These are phyloP conservation scores for Poecilia gillii DNA, from an alignment of 2,797 vertebrate genomes.

Conservation along the genomic window DNA sequence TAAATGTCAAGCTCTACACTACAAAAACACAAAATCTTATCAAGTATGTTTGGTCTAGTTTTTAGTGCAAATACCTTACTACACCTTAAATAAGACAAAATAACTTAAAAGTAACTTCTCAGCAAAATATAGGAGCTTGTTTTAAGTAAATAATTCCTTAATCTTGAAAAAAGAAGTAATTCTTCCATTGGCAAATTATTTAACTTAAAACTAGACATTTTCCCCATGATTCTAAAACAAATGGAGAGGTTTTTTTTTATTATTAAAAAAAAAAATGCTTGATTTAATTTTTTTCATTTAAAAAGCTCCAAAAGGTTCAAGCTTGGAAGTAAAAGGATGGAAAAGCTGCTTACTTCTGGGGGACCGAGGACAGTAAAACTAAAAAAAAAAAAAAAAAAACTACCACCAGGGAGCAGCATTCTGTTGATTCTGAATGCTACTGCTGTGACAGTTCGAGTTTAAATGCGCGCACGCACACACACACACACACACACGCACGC, in stretches of 20 bases:
- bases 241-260: not conserved
- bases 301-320: not conserved
- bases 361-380: not conserved
- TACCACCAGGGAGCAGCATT: slow-evolving; percentile 52
- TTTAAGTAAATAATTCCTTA: no score
- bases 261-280: not conserved
- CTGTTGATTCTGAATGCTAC: not conserved
- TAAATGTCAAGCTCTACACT: not conserved
- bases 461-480: no score
- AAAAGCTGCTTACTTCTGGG: not conserved
- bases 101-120: no score
- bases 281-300: not conserved
- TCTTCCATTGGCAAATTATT: no score
- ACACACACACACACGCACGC: not conserved
- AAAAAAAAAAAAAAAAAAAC: not conserved
- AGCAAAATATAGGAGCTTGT: no score
- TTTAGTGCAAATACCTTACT: no score
- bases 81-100: no score
- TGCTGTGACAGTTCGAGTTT: not conserved
- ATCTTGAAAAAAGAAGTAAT: no score
- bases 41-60: no score
- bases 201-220: no score
- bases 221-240: not conserved
- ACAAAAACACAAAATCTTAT: no score
- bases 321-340: not conserved